Percentiles rank a stretch among this genome's conserved stretches.
phyloP scores from a whole-genome alignment of 2,888 invertebrate species.

The Loripinus fragilis region DNA sequence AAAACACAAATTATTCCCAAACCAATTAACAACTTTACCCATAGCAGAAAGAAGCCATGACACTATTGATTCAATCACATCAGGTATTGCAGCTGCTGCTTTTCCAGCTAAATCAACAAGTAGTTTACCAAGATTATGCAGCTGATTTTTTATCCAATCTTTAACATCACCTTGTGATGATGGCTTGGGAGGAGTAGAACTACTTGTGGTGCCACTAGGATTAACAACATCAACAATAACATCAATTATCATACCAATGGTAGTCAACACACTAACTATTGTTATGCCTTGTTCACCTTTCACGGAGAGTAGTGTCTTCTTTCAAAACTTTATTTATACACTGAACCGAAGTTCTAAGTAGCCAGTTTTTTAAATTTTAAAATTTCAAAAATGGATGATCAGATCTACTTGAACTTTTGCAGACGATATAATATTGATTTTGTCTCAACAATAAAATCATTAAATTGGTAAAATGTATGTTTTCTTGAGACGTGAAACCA shows the following conservation, averaged over 20 bases:
- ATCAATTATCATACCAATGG: constrained; percentile 46
- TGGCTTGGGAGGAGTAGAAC: constrained; percentile 24
- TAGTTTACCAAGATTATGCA: no score
- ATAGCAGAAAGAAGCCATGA: no score
- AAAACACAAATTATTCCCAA: no score
- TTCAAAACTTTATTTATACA: no score
- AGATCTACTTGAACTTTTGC: not conserved
- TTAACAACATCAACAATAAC: constrained; percentile 40
- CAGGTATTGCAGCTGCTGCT: constrained; percentile 20
- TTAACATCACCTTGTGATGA: not conserved
- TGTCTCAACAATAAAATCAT: not conserved
- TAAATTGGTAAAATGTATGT: not conserved
- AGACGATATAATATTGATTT: not conserved
- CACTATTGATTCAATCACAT: constrained; percentile 18
- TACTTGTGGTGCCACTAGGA: constrained; percentile 17
- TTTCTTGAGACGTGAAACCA: not conserved
- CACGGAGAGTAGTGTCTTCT: no score
- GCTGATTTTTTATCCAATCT: no score
- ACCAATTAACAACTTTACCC: no score
- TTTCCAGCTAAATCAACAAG: no score
- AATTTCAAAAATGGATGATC: not conserved
- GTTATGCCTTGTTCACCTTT: constrained; percentile 51
- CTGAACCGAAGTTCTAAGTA: not conserved
- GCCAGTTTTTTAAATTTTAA: not conserved
- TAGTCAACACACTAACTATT: constrained; percentile 42